Percentiles rank a stretch among this genome's conserved stretches.
These are phyloP conservation scores for cattle (Bos taurus) DNA, from an alignment of 2,113 vertebrate species.

Conservation along the genomic window DNA sequence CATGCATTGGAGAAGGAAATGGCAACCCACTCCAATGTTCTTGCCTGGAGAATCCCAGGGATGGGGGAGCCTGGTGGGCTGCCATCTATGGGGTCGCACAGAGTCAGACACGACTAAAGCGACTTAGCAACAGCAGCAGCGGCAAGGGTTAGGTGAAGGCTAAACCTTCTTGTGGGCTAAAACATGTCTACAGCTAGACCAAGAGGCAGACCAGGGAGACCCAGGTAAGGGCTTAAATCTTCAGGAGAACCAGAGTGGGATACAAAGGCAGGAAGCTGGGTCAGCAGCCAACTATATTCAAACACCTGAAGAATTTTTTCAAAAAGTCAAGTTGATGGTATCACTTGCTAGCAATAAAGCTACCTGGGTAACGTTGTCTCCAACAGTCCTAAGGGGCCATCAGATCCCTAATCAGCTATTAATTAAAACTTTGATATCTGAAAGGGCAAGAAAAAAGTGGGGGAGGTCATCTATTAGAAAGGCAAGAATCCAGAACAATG, in stretches of 20 bases:
- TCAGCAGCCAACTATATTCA: neutral
- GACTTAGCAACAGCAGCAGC: too few species aligned
- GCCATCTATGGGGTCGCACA: too few species aligned
- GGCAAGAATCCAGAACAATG: neutral
- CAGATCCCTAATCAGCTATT: neutral
- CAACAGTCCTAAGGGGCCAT: neutral
- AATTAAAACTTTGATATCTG: neutral
- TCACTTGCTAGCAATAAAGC: conserved; percentile 7
- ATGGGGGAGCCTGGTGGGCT: too few species aligned
- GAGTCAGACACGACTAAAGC: too few species aligned
- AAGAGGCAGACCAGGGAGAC: neutral
- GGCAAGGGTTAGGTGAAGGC: neutral
- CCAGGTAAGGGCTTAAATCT: conserved; percentile 1
- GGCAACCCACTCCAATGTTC: too few species aligned
- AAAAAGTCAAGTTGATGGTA: neutral
- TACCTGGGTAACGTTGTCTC: neutral
- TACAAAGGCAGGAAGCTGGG: neutral
- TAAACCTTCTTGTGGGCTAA: neutral
- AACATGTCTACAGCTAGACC: neutral
- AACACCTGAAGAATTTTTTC: neutral
- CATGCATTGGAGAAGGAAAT: too few species aligned
- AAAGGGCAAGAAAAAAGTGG: neutral
- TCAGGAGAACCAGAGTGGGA: neutral
- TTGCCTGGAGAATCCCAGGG: too few species aligned
- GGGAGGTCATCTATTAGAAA: neutral